Conservation (phyloP, 2,888 invertebrate species). For the Drosophila vallismaia region DNA sequence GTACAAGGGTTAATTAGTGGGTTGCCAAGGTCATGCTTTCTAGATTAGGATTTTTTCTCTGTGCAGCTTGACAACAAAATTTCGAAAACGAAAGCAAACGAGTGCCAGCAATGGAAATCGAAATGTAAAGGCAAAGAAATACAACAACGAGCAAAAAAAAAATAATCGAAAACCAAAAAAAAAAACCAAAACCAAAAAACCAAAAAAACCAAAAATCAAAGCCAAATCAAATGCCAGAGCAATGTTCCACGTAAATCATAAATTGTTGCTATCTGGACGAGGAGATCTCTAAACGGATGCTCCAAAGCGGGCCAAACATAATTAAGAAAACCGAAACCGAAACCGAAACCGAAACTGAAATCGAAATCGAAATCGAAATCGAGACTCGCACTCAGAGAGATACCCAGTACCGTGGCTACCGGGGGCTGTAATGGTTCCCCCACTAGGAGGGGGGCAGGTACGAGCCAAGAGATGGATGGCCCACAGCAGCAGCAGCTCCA, state of each 20-base stretch:
- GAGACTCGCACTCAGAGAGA: constrained; percentile 15
- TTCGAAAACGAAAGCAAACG: constrained; percentile 70
- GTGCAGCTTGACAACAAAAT: constrained; percentile 44
- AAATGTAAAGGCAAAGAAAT: constrained; percentile 45
- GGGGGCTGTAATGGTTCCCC: constrained; percentile 16
- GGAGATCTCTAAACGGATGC: constrained; percentile 79
- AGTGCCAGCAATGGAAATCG: constrained; percentile 50
- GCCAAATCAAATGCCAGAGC: constrained; percentile 66
- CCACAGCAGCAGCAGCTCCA: constrained; percentile 19
- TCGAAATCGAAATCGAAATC: constrained; percentile 35
- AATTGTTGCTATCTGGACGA: constrained; percentile 65
- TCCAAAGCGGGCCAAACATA: constrained; percentile 74
- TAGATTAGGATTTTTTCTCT: constrained; percentile 1
- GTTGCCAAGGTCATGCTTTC: background rate
- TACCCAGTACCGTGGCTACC: background rate
- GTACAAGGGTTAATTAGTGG: constrained; percentile 1
- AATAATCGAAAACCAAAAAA: constrained; percentile 5
- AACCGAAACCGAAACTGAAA: constrained; percentile 34
- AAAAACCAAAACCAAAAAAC: constrained; percentile 10
- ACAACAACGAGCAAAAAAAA: background rate
- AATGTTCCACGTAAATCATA: constrained; percentile 80
- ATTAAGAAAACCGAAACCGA: constrained; percentile 65
- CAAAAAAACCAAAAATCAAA: constrained; percentile 39
- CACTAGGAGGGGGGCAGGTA: constrained; percentile 24
- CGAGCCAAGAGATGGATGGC: constrained; percentile 46